Conservation (phyloP, 2,113 vertebrate species). For the Manacus vitellinus region DNA sequence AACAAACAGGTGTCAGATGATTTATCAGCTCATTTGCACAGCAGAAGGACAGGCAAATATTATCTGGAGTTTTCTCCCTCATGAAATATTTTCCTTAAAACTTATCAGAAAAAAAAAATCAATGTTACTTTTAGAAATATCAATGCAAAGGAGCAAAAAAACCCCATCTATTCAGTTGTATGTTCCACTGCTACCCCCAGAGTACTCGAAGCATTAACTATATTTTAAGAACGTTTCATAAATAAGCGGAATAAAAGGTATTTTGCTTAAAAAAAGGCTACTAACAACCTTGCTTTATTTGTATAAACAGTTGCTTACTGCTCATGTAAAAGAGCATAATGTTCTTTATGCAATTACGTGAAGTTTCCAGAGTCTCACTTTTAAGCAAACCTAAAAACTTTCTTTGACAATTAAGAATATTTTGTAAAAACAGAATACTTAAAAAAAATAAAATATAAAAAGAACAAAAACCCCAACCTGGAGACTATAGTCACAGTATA, state of each 20-base stretch:
- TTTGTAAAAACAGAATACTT: not conserved
- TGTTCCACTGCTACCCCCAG: not conserved
- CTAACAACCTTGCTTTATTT: not conserved
- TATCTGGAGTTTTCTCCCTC: not conserved
- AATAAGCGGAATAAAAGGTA: not conserved
- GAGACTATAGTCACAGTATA: not conserved
- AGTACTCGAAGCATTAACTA: not conserved
- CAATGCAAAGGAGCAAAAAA: not conserved
- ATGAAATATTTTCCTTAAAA: not conserved
- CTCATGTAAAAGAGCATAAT: not conserved
- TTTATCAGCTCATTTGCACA: not conserved
- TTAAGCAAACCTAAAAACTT: not conserved
- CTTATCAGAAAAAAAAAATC: not conserved
- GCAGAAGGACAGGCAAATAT: slow-evolving; percentile 11
- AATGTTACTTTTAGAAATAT: not conserved
- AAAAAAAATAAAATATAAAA: not conserved
- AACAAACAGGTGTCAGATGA: slow-evolving; percentile 2
- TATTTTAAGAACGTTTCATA: not conserved
- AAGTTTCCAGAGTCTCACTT: not conserved
- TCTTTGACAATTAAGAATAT: not conserved
- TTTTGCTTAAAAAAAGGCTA: not conserved
- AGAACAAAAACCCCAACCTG: not conserved
- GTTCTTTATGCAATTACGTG: not conserved
- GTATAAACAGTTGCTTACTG: not conserved
- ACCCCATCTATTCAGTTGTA: not conserved